These are phyloP conservation scores for Lampropteryx suffumata DNA, from an alignment of 2,888 invertebrate species.

Conservation along the genomic window DNA sequence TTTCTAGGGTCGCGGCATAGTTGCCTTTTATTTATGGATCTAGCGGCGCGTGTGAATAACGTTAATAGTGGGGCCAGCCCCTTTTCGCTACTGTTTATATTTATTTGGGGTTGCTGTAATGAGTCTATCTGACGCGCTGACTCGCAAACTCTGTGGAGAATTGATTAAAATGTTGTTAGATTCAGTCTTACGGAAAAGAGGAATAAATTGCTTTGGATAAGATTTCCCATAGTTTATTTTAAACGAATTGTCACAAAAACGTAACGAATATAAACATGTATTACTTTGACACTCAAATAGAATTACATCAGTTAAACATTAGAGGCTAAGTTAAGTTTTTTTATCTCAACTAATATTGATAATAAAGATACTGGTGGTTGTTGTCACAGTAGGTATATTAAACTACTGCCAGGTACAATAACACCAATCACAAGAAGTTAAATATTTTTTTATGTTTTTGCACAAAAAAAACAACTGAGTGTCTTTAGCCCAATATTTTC, in stretches of 20 bases:
- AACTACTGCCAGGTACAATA: too few relatives aligned
- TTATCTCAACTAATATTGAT: too few relatives aligned
- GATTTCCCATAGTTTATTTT: constrained; percentile 63
- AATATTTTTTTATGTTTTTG: too few relatives aligned
- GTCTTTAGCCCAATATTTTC: constrained; percentile 10
- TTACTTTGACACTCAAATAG: too few relatives aligned
- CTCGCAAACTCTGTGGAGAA: constrained; percentile 81
- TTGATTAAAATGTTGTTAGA: constrained; percentile 82
- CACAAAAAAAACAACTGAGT: background rate
- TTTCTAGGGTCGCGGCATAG: constrained; percentile 66
- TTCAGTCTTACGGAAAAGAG: constrained; percentile 73
- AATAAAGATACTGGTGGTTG: too few relatives aligned
- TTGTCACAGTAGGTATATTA: too few relatives aligned
- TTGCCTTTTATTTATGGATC: constrained; percentile 77
- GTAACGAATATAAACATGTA: too few relatives aligned
- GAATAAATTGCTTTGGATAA: constrained; percentile 61
- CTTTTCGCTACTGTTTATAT: constrained; percentile 80
- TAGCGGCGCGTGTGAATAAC: constrained; percentile 80
- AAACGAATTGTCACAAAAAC: constrained; percentile 36
- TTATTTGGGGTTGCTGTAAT: constrained; percentile 80
- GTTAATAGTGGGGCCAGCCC: constrained; percentile 77
- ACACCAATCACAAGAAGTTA: too few relatives aligned
- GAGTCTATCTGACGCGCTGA: constrained; percentile 80
- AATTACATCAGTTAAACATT: too few relatives aligned
- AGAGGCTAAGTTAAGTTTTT: too few relatives aligned